A percentile compares a stretch with the other conserved stretches of the same genome.
These are phyloP conservation scores for Echeneis naucrates DNA, from an alignment of 2,797 vertebrate genomes.

Conservation along the genomic window DNA sequence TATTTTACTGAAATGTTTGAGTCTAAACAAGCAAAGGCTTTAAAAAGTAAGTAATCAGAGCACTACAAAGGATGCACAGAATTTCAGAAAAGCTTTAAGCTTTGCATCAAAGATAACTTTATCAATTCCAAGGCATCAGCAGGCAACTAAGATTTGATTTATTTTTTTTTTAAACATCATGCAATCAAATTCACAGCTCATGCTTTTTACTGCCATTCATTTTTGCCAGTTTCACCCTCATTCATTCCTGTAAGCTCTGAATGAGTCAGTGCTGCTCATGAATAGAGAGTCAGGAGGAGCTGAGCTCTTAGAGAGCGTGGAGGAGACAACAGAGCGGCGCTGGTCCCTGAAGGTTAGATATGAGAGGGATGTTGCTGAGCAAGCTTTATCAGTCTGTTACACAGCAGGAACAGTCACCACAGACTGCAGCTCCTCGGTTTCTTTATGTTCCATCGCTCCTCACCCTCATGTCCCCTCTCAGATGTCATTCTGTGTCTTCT, in stretches of 20 bases:
- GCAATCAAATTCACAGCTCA: conserved; percentile 4
- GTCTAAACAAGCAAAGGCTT: not conserved
- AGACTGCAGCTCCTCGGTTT: conserved; percentile 47
- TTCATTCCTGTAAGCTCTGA: conserved; percentile 54
- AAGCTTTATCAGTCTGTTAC: conserved; percentile 71
- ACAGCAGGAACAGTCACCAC: conserved; percentile 69
- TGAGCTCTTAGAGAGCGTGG: conserved; percentile 43
- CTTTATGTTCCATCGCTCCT: conserved; percentile 39
- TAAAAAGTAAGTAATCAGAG: not conserved
- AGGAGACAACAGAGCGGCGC: conserved; percentile 66
- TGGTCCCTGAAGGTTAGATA: conserved; percentile 74
- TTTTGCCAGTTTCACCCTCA: conserved; percentile 32
- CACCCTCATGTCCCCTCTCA: not conserved
- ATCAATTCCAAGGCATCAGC: not conserved
- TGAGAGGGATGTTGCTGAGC: conserved; percentile 78
- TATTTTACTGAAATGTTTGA: not conserved
- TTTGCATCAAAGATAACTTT: not conserved
- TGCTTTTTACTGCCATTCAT: conserved; percentile 8
- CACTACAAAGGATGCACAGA: not conserved
- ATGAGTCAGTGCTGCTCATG: conserved; percentile 61
- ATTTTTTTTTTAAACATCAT: no score
- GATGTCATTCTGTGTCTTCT: conserved; percentile 38
- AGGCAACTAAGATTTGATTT: conserved; percentile 15
- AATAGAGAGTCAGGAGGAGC: conserved; percentile 32
- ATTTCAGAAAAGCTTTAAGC: not conserved